Percentiles rank a stretch among this genome's conserved stretches.
Evolutionary conservation across 2,888 invertebrate species (phyloP).

Genomic region (Julus scandinavius): DNA sequence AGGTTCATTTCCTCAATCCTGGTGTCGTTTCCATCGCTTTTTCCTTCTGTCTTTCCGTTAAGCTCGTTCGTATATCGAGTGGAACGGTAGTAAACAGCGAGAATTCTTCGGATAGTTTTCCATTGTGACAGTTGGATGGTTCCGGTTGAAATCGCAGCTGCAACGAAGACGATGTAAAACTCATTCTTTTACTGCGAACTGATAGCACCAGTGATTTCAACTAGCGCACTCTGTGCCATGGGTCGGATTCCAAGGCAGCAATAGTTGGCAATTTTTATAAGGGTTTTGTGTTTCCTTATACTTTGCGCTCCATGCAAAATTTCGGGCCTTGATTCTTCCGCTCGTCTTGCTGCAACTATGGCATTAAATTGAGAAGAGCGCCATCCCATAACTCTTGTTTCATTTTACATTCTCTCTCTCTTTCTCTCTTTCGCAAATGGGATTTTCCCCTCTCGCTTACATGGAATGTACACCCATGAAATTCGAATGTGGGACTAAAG

Average conservation of each 20-base stretch:
- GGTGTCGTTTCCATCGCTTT: conserved; percentile 40
- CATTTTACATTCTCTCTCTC: neutral
- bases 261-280: neutral
- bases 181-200: conserved; percentile 41
- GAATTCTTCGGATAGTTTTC: conserved; percentile 50
- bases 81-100: conserved; percentile 51
- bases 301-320: conserved; percentile 17
- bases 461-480: neutral
- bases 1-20: conserved; percentile 39
- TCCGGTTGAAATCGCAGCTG: conserved; percentile 51
- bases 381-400: conserved; percentile 17
- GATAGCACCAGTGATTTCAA: conserved; percentile 46
- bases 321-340: conserved; percentile 27
- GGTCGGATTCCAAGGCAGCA: neutral
- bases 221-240: neutral
- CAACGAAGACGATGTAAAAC: conserved; percentile 45
- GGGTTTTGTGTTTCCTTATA: neutral
- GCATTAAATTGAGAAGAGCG: conserved; percentile 36
- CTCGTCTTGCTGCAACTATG: neutral
- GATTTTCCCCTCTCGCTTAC: neutral
- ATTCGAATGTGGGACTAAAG: neutral
- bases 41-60: conserved; percentile 25
- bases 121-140: conserved; percentile 50
- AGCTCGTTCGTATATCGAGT: conserved; percentile 49
- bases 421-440: neutral